Base-by-base conservation (phyloP, 1,140 invertebrate species). In the Trigoniulus corallinus region DNA sequence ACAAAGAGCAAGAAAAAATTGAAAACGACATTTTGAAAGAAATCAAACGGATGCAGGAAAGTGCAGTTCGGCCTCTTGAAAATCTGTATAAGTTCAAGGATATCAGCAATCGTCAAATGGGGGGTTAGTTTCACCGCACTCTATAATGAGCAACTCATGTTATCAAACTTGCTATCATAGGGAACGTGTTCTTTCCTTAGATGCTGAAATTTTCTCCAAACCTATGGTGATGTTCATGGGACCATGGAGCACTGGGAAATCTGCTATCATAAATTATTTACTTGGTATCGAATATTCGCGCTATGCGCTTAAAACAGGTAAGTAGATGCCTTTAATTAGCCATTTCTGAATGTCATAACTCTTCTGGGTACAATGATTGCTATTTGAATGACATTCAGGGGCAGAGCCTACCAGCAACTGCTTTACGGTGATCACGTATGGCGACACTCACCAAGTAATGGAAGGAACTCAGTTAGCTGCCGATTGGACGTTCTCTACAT, bases 221-320 rank as follows among this genome's bases (percentile, higher is more conserved):
- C 89, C 91, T 7, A 68, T 94, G 60, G 75, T 94, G 41, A 67
- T 95, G 0, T 89, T 95, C 59, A 84, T 94, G 81, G 89, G 91
- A 34, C 88, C 89, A 22, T 94, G 88, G 87, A 91, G 86, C 60
- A 87, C 88, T 54, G 91, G 91, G 56, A 95, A 95, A 70, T 92
- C 88, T 2, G 84, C 85, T 10, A 88, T 94, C 54, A 80, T 94
- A 47, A 95, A 95, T 68, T 95, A 94, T 70, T 70, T 95, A 45
- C 73, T 89, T 15, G 82, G 88, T 52, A 80, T 83, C 54, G 86
- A 94, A 66, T 84, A 82, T 63, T 85, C 79, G 3, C 74, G 80
- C 56, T 78, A 77, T 61, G 79, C 88, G 46, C 67, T 92, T 56
- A 77, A 84, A 70, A 88, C 87, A 66, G 88, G 88, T 91, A 73